Percentiles rank a stretch among this genome's conserved stretches.
phyloP scores from a whole-genome alignment of 1,140 invertebrate species.

The Psix sp. region DNA sequence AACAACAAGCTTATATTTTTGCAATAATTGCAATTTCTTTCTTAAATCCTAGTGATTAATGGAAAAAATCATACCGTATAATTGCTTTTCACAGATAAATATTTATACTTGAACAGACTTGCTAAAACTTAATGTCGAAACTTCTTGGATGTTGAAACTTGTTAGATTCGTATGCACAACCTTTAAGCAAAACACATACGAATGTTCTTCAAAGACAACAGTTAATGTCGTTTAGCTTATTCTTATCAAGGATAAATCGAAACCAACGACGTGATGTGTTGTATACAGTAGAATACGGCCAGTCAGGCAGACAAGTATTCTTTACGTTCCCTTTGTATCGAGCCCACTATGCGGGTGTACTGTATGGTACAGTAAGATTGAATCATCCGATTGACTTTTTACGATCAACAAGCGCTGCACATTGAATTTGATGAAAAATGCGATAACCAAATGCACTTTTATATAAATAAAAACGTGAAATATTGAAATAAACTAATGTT shows the following conservation, averaged over 20 bases:
- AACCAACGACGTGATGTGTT: slow-evolving; percentile 18
- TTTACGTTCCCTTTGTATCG: slow-evolving; percentile 17
- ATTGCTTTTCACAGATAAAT: too few relatives aligned
- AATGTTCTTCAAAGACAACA: slow-evolving; percentile 10
- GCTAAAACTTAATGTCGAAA: too few relatives aligned
- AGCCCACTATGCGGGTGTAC: slow-evolving; percentile 21
- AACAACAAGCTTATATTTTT: too few relatives aligned
- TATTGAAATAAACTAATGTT: too few relatives aligned
- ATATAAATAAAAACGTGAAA: background rate
- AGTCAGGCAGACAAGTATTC: slow-evolving; percentile 27
- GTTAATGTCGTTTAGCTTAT: slow-evolving; percentile 20
- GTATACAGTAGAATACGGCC: slow-evolving; percentile 12
- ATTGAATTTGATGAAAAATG: slow-evolving; percentile 10
- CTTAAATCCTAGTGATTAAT: too few relatives aligned
- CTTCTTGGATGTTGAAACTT: slow-evolving; percentile 5
- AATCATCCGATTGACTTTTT: slow-evolving; percentile 35
- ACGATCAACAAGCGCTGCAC: slow-evolving; percentile 13
- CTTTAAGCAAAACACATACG: background rate
- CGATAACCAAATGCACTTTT: background rate
- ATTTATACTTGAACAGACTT: too few relatives aligned
- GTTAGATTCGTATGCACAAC: slow-evolving; percentile 8
- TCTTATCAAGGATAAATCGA: slow-evolving; percentile 24
- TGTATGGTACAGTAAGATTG: slow-evolving; percentile 24
- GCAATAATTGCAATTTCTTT: too few relatives aligned
- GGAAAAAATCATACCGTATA: too few relatives aligned